Conservation (phyloP, 2,888 invertebrate genomes). For the Dorcus parallelipipedus region DNA sequence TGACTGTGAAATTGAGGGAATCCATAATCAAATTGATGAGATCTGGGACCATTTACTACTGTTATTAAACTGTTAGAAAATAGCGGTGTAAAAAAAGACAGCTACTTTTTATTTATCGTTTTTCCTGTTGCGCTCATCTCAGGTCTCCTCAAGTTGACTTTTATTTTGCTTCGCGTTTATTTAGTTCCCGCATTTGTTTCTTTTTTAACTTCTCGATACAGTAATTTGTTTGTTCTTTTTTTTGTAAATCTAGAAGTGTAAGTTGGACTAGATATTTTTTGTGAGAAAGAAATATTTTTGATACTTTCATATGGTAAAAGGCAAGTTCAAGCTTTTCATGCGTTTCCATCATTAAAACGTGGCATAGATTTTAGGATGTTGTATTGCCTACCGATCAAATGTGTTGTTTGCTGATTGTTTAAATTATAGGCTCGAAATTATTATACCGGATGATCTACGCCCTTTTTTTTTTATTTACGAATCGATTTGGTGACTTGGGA, state of each 20-base stretch:
- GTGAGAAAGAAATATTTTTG: constrained; percentile 54
- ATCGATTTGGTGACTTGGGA: neutral
- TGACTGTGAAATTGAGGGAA: too few species aligned
- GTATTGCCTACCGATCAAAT: neutral
- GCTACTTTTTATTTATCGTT: neutral
- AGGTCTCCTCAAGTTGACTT: neutral
- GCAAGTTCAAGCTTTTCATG: constrained; percentile 10
- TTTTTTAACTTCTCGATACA: neutral
- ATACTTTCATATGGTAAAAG: constrained; percentile 52
- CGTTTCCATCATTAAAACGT: constrained; percentile 5
- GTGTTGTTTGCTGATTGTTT: neutral
- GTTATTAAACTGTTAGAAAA: neutral
- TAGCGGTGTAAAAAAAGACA: neutral
- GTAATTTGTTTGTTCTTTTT: neutral
- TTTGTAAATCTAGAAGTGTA: constrained; percentile 4
- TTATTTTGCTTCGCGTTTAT: too few species aligned
- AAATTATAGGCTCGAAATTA: neutral
- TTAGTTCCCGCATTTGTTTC: neutral
- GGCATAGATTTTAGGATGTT: neutral
- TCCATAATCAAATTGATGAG: neutral
- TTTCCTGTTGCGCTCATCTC: neutral
- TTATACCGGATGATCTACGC: neutral
- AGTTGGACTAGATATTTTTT: constrained; percentile 5
- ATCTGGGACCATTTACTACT: neutral
- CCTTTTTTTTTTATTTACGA: neutral